Base-by-base conservation (phyloP, 2,113 vertebrate genomes). In the Lepus europaeus region DNA sequence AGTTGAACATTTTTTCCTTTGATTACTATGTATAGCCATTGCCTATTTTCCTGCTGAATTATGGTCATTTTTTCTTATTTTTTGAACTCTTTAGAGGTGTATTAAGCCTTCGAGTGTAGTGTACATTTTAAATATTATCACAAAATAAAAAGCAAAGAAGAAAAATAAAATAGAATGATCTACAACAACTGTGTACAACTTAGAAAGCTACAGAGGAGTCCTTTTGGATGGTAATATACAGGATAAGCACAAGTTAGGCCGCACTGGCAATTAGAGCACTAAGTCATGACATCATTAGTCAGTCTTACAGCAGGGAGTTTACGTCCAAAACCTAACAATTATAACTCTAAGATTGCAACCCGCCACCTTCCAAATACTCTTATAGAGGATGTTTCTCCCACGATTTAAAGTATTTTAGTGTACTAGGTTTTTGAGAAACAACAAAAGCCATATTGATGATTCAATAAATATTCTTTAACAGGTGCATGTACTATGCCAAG, bases 291-390 rank as follows among this genome's bases (percentile, higher is more conserved):
- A 33, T 92, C 6, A 79, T 79, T 82, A 97, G 80, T 89, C 81
- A 93, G 20, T 86, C 92, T 92, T 87, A 89, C 36, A 92, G 86
- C 39, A 83, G 91, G 23, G 49, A 94, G 76, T 90, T 82, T 83
- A 76, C 59, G 82, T 96, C 61, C 39, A 87, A 96, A 96, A 92
- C 51, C 74, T 89, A 95, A 90, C 22, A 90, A 92, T 95, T 91
- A 78, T 84, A 91, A 94, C 66, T 89, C 53, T 79, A 86, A 63
- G 53, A 20, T 68, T 77, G 31, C 25, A 88, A 39, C 51, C 83
- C 89, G 36, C 25, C 59, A 89, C 78, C 45, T 94, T 74, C 45
- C 33, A 70, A 81, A 91, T 74, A 92, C 33, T 3, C 49, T 80
- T n/a, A 74, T 53, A 25, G 66, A 73, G 14, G 20, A 78, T 69